Evolutionary conservation across 1,140 invertebrate species (phyloP), one percentile per base, ranked within the genome.

Genomic region (Papilio aristodemus): DNA sequence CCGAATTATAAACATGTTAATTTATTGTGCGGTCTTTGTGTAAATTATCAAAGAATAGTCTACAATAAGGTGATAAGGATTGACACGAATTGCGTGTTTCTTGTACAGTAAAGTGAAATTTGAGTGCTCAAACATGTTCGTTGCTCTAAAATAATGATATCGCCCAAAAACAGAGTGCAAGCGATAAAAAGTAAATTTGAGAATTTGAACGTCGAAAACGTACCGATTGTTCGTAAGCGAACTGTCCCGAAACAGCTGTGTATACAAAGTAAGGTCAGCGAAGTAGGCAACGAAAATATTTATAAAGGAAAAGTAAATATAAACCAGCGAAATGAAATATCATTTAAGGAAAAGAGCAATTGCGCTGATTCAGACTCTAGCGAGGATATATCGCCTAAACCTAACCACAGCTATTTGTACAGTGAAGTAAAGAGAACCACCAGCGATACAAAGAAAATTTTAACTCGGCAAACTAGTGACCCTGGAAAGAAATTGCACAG

Each of bases 401-500:
- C 87, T 1, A 91, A 91, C 71, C 68, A 73, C 22, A 91, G 89
- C 73, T 90, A 90, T 74, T 81, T 91, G 27, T 84, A 91, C 68
- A 80, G 74, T 76, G 87, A 90, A 38, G 67, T 81, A 13, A 87
- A 83, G 76, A 71, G 77, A 1, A 78, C 71, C 62, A 57, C 72
- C 11, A 83, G 80, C 74, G 83, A 85, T n/a, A 68, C 76, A 8
- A 91, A 89, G 71, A 79, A 79, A 41, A 58, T 71, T 36, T 71
- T 94, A 39, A 81, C 92, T 1, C 80, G 93, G 13, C 93, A 94
- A 71, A 81, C 84, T 0, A 94, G 93, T 75, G 93, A 94, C 81
- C 93, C 93, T 2, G 86, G 89, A 0, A 92, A 91, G 60, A 93
- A 93, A 72, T 90, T 94, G n/a, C 93, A 94, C 68, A 83, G 93